phyloP scores from a whole-genome alignment of 2,888 invertebrate genomes.

The Flexamia atlantica region DNA sequence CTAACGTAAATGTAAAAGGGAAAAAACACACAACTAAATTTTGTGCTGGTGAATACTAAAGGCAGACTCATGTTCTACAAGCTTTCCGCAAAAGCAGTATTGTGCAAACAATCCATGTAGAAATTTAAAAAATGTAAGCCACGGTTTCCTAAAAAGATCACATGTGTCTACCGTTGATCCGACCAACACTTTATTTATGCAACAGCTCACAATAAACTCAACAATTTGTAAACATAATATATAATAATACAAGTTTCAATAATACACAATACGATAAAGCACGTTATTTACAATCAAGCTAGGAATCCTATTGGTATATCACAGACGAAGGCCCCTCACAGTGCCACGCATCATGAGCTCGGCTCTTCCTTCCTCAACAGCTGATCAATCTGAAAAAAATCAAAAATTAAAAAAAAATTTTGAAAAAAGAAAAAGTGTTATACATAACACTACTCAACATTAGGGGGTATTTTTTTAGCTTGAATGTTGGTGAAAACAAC shows the following conservation, averaged over 20 bases:
- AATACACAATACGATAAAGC: conserved; percentile 27
- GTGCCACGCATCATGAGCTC: conserved; percentile 68
- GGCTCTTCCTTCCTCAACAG: conserved; percentile 79
- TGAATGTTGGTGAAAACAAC: too few relatives aligned
- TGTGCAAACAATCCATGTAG: conserved; percentile 35
- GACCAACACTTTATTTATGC: conserved; percentile 33
- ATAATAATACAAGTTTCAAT: conserved; percentile 8
- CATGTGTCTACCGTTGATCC: conserved; percentile 26
- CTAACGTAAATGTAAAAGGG: background rate
- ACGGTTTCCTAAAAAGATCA: background rate
- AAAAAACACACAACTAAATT: background rate
- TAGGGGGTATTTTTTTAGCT: too few relatives aligned
- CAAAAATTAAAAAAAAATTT: too few relatives aligned
- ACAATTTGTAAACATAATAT: conserved; percentile 33
- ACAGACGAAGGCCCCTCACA: conserved; percentile 61
- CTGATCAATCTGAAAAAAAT: conserved; percentile 83
- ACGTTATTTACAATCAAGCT: conserved; percentile 11
- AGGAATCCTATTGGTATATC: conserved; percentile 33
- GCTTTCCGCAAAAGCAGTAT: background rate
- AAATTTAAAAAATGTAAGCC: conserved; percentile 6
- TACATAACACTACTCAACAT: too few relatives aligned
- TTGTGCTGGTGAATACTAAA: conserved; percentile 35
- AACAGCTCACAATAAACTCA: conserved; percentile 47
- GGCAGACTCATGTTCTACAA: background rate
- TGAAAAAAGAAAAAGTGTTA: too few relatives aligned